Percentiles rank a stretch among this genome's conserved stretches.
Conservation (phyloP, 2,797 vertebrate species). For the Pangasius sanitwongsei region DNA sequence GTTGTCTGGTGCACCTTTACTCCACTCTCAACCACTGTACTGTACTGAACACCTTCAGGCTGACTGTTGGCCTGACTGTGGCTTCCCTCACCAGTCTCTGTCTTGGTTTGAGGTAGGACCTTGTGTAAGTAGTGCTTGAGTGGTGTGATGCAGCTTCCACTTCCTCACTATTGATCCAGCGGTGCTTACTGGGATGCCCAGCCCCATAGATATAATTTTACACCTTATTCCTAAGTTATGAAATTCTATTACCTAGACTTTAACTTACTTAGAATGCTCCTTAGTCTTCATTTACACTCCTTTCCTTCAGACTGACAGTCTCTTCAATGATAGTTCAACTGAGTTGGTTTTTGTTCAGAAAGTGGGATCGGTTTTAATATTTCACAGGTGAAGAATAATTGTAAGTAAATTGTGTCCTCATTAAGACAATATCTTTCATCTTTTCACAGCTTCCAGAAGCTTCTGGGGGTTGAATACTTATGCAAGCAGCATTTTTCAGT, state of each 20-base stretch:
- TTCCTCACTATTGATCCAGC: slow-evolving; percentile 7
- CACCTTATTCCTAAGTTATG: not conserved
- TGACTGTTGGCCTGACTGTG: not conserved
- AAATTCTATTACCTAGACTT: not conserved
- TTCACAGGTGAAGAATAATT: not conserved
- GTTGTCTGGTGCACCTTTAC: not conserved
- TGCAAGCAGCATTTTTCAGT: not conserved
- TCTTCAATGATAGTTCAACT: not conserved
- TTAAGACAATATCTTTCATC: too few relatives aligned
- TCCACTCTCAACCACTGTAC: not conserved
- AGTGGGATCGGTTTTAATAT: not conserved
- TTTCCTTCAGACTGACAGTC: not conserved
- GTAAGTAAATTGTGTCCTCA: not conserved
- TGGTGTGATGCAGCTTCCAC: not conserved
- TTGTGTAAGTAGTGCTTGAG: not conserved
- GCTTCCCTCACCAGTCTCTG: not conserved
- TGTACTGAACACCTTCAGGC: not conserved
- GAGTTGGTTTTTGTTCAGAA: not conserved
- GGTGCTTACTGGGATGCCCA: not conserved
- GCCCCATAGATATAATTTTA: not conserved
- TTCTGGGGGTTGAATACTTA: not conserved
- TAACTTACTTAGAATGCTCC: not conserved
- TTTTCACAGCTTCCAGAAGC: not conserved
- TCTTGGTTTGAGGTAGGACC: not conserved
- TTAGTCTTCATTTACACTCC: not conserved